Evolutionary conservation across 1,140 invertebrate genomes (phyloP).

Genomic region (Coenobita brevimanus): DNA sequence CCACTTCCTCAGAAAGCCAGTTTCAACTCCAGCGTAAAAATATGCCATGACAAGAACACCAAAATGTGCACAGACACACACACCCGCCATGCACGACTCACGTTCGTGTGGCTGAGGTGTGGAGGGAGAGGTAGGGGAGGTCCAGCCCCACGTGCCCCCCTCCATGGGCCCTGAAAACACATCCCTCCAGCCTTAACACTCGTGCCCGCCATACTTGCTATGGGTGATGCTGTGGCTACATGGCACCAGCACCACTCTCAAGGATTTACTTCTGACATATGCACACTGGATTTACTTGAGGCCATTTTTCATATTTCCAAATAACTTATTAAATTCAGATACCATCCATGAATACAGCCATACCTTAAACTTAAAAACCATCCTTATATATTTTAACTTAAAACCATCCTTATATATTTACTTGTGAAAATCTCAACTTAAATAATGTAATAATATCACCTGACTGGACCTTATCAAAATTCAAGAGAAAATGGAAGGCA

Average conservation of each 20-base stretch:
- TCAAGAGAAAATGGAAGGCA: neutral
- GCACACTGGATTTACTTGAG: no score
- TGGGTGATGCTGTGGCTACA: no score
- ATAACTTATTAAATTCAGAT: no score
- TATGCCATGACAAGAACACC: conserved; percentile 60
- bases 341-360: no score
- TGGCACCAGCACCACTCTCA: no score
- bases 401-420: neutral
- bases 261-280: no score
- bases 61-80: conserved; percentile 58
- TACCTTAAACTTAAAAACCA: neutral
- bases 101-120: conserved; percentile 66
- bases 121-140: conserved; percentile 67
- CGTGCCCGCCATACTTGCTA: no score
- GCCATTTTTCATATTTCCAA: no score
- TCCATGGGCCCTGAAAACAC: conserved; percentile 68
- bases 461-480: neutral
- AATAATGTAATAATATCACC: no score
- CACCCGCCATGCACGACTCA: conserved; percentile 66
- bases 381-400: neutral
- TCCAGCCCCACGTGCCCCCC: conserved; percentile 67
- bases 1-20: conserved; percentile 53
- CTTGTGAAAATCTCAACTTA: no score
- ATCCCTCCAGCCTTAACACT: conserved; percentile 48
- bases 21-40: conserved; percentile 46